phyloP scores from a whole-genome alignment of 2,888 invertebrate species.

The Drosophila diplacantha region DNA sequence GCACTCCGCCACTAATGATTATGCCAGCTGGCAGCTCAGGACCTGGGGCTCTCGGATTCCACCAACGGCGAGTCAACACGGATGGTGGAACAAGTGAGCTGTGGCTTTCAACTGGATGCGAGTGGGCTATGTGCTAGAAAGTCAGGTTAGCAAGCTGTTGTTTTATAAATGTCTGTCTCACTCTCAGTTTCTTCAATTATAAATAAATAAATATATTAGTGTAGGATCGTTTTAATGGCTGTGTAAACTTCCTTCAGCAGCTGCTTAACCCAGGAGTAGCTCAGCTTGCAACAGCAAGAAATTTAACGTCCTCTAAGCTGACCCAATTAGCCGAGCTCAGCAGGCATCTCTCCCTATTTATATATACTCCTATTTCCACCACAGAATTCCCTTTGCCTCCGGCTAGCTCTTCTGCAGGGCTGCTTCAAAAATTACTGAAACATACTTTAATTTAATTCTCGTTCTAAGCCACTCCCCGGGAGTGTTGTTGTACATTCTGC shows the following conservation, averaged over 20 bases:
- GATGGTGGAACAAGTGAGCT: conserved; percentile 27
- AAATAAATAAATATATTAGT: neutral
- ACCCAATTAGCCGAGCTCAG: conserved; percentile 56
- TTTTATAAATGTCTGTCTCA: neutral
- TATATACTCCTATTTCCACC: neutral
- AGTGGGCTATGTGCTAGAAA: conserved; percentile 2
- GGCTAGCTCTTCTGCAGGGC: conserved; percentile 32
- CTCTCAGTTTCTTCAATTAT: conserved; percentile 1
- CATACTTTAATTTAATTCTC: conserved; percentile 68
- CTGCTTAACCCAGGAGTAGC: neutral
- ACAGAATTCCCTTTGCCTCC: conserved; percentile 40
- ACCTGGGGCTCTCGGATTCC: conserved; percentile 13
- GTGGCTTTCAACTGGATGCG: neutral
- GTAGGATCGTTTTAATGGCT: neutral
- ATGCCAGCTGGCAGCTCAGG: conserved; percentile 41
- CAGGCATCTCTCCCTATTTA: conserved; percentile 20
- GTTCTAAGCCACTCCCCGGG: conserved; percentile 34
- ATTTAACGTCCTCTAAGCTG: conserved; percentile 44
- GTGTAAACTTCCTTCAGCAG: neutral
- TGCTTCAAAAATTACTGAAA: conserved; percentile 59
- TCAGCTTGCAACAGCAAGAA: neutral
- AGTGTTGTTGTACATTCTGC: conserved; percentile 41
- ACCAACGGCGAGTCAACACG: neutral
- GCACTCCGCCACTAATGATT: conserved; percentile 48
- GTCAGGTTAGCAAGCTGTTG: conserved; percentile 2